phyloP scores from a whole-genome alignment of 2,113 vertebrate species.

The Lycaon pictus region DNA sequence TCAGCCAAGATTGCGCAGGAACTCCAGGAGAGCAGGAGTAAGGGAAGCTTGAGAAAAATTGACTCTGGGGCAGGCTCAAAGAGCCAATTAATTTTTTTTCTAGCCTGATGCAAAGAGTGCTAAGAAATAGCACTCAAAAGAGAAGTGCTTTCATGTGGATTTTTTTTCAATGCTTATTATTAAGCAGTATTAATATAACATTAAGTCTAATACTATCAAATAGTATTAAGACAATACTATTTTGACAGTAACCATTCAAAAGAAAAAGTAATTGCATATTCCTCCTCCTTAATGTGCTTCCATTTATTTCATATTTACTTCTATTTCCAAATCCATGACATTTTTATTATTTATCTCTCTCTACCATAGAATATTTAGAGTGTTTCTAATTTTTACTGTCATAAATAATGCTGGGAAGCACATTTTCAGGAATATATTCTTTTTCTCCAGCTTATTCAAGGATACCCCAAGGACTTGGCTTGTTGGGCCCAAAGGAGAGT shows the following conservation, averaged over 20 bases:
- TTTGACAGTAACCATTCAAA: constrained; percentile 33
- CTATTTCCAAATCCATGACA: neutral
- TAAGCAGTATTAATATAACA: neutral
- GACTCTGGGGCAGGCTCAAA: neutral
- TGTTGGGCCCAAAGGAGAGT: neutral
- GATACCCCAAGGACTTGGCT: neutral
- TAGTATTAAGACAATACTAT: constrained; percentile 30
- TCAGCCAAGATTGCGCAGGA: neutral
- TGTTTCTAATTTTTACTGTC: constrained; percentile 13
- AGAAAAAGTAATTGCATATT: neutral
- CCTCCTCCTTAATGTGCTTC: constrained; percentile 7
- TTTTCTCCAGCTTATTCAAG: constrained; percentile 13
- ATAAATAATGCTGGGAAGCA: neutral
- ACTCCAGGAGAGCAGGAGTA: neutral
- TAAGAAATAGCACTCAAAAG: neutral
- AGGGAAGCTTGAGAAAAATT: neutral
- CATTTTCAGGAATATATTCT: neutral
- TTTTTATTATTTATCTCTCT: neutral
- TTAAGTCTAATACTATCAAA: neutral
- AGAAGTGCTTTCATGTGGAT: neutral
- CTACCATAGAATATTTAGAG: neutral
- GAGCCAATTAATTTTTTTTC: constrained; percentile 35
- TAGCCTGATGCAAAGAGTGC: constrained; percentile 12
- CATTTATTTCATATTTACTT: neutral
- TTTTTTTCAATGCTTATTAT: neutral